A percentile compares a stretch with the other conserved stretches of the same genome.
phyloP scores from a whole-genome alignment of 2,888 invertebrate species.

The Sabellastarte sp. region DNA sequence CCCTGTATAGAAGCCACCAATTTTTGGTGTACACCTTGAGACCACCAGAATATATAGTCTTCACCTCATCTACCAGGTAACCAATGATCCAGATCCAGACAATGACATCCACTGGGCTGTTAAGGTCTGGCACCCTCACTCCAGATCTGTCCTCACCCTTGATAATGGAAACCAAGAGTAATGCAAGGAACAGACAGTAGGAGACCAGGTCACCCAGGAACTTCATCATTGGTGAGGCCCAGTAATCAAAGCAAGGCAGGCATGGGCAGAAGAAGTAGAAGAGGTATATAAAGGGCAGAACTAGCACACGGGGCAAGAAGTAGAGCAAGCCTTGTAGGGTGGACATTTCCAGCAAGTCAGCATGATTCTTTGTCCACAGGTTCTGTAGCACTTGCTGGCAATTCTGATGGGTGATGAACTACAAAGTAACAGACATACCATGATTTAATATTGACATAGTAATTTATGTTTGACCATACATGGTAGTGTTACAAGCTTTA shows the following conservation, averaged over 20 bases:
- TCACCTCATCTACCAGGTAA: slow-evolving; percentile 11
- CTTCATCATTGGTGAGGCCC: slow-evolving; percentile 13
- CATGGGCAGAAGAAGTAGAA: slow-evolving; percentile 14
- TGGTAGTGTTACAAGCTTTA: no score
- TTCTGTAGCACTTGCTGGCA: slow-evolving; percentile 18
- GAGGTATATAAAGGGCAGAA: slow-evolving; percentile 15
- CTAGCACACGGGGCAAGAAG: slow-evolving; percentile 12
- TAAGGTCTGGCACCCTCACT: slow-evolving; percentile 4
- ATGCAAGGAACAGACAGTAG: slow-evolving; percentile 9
- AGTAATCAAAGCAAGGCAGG: slow-evolving; percentile 1
- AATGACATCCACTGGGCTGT: slow-evolving; percentile 10
- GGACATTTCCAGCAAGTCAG: slow-evolving; percentile 13
- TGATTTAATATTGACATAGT: no score
- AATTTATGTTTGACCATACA: no score
- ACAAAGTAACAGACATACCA: no score
- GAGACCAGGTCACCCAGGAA: slow-evolving; percentile 15
- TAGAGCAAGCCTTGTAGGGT: slow-evolving; percentile 3
- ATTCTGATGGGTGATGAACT: slow-evolving; percentile 16
- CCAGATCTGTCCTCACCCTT: slow-evolving; percentile 1
- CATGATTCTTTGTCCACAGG: slow-evolving; percentile 15
- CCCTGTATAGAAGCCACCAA: slow-evolving; percentile 15
- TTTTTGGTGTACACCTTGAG: slow-evolving; percentile 10
- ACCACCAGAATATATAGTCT: slow-evolving; percentile 2
- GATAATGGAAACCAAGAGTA: slow-evolving; percentile 9
- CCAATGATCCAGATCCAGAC: slow-evolving; percentile 9